A percentile compares a stretch with the other conserved stretches of the same genome.
Evolutionary conservation across 1,140 invertebrate genomes (phyloP).

Genomic region (Drosophila lini): DNA sequence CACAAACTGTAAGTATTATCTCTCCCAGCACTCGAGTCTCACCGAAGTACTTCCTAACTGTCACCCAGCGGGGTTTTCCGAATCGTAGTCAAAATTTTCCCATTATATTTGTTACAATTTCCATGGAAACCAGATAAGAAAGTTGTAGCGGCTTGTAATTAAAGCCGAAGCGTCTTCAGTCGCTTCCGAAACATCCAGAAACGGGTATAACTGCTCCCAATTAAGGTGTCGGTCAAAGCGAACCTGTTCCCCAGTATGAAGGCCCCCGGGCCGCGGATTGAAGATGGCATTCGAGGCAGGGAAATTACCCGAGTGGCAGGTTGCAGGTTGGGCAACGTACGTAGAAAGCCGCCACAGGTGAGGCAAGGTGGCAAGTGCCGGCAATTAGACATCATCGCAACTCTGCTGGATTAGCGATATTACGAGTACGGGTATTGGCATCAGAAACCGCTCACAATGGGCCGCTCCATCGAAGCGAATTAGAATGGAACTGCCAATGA

Average conservation of each 20-base stretch:
- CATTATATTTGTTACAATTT: conserved; percentile 37
- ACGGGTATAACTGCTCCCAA: conserved; percentile 74
- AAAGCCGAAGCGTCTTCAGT: conserved; percentile 40
- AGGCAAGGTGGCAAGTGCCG: conserved; percentile 46
- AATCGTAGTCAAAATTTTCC: conserved; percentile 30
- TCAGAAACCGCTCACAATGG: conserved; percentile 14
- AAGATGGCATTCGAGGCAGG: conserved; percentile 28
- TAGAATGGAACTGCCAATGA: conserved; percentile 36
- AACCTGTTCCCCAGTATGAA: conserved; percentile 56
- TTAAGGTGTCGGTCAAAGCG: conserved; percentile 74
- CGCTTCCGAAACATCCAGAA: conserved; percentile 72
- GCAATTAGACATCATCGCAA: conserved; percentile 61
- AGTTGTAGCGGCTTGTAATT: conserved; percentile 62
- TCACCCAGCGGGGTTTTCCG: conserved; percentile 5
- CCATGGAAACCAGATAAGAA: conserved; percentile 60
- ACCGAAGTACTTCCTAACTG: conserved; percentile 1
- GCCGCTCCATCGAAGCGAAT: conserved; percentile 7
- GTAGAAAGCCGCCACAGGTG: conserved; percentile 56
- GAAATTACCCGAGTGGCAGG: conserved; percentile 44
- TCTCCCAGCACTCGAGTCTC: not conserved
- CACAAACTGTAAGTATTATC: not conserved
- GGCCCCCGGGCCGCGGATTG: not conserved
- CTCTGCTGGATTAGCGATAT: conserved; percentile 40
- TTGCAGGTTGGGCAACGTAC: conserved; percentile 52
- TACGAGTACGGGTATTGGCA: conserved; percentile 12